A percentile compares a stretch with the other conserved stretches of the same genome.
Conservation (phyloP, 1,140 invertebrate genomes). For the Ips nitidus region DNA sequence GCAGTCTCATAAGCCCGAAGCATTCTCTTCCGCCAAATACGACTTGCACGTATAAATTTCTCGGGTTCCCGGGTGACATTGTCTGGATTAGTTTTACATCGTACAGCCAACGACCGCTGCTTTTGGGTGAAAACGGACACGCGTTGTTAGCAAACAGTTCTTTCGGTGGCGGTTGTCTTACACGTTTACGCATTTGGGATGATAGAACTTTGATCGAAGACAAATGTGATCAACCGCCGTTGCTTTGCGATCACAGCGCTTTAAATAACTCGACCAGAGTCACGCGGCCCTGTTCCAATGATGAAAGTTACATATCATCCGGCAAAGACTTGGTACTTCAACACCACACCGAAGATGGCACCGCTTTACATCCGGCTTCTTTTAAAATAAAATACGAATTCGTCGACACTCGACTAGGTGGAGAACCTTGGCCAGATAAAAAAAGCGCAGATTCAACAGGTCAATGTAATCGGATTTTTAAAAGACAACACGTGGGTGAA, state of each 20-base stretch:
- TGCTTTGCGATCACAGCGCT: slow-evolving; percentile 78
- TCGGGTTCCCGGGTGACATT: slow-evolving; percentile 72
- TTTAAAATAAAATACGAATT: slow-evolving; percentile 80
- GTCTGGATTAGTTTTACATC: slow-evolving; percentile 87
- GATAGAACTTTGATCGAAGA: slow-evolving; percentile 56
- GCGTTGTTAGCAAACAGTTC: slow-evolving; percentile 45
- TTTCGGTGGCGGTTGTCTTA: slow-evolving; percentile 57
- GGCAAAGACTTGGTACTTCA: slow-evolving; percentile 58
- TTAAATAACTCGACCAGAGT: slow-evolving; percentile 71
- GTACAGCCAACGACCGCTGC: slow-evolving; percentile 72
- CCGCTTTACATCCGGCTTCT: slow-evolving; percentile 66
- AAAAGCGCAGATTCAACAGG: slow-evolving; percentile 39
- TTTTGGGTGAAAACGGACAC: slow-evolving; percentile 52
- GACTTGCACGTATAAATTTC: slow-evolving; percentile 83
- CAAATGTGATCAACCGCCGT: slow-evolving; percentile 73
- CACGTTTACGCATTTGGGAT: slow-evolving; percentile 64
- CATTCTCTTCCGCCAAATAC: slow-evolving; percentile 83
- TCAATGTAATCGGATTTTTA: slow-evolving; percentile 59
- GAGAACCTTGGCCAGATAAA: slow-evolving; percentile 63
- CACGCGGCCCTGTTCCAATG: slow-evolving; percentile 71
- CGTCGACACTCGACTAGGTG: slow-evolving; percentile 75
- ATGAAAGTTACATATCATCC: slow-evolving; percentile 78
- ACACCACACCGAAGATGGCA: slow-evolving; percentile 62
- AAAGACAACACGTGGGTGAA: slow-evolving; percentile 60
- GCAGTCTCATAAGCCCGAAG: slow-evolving; percentile 71